Conservation (phyloP, 2,797 vertebrate genomes). For the Sebastes oblongus region DNA sequence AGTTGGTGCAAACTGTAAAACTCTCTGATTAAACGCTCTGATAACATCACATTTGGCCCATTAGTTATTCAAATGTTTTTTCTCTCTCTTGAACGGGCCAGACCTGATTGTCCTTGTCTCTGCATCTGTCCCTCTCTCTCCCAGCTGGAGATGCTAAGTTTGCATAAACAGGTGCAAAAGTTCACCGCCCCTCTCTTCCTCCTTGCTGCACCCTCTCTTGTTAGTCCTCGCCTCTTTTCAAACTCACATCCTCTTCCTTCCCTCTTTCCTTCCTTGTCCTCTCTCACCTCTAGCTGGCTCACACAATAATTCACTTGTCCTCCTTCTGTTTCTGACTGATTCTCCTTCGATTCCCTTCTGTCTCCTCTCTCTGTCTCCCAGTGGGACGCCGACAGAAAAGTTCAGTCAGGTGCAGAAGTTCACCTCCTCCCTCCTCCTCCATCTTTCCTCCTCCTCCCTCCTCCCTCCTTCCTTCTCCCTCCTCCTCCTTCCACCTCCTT, state of each 20-base stretch:
- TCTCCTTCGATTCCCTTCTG: background rate
- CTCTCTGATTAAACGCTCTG: background rate
- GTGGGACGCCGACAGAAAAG: slow-evolving; percentile 7
- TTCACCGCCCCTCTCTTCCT: slow-evolving; percentile 19
- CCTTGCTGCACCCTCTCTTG: background rate
- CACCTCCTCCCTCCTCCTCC: background rate
- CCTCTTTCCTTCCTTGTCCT: background rate
- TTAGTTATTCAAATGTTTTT: background rate
- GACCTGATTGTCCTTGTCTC: slow-evolving; percentile 52
- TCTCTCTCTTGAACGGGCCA: background rate
- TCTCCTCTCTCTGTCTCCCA: slow-evolving; percentile 21
- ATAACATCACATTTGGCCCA: slow-evolving; percentile 9
- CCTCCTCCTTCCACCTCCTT: background rate
- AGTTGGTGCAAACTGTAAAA: background rate
- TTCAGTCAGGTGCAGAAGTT: slow-evolving; percentile 41
- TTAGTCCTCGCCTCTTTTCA: background rate
- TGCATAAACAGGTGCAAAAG: slow-evolving; percentile 59
- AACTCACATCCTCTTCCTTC: background rate
- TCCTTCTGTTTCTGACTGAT: slow-evolving; percentile 10
- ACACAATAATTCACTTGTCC: slow-evolving; percentile 5
- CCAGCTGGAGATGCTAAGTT: slow-evolving; percentile 48
- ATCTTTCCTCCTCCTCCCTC: background rate
- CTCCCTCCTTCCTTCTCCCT: background rate
- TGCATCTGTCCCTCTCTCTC: slow-evolving; percentile 47
- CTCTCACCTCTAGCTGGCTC: slow-evolving; percentile 19